Base-by-base conservation (phyloP, 2,113 vertebrate genomes). In the Rhea americana region DNA sequence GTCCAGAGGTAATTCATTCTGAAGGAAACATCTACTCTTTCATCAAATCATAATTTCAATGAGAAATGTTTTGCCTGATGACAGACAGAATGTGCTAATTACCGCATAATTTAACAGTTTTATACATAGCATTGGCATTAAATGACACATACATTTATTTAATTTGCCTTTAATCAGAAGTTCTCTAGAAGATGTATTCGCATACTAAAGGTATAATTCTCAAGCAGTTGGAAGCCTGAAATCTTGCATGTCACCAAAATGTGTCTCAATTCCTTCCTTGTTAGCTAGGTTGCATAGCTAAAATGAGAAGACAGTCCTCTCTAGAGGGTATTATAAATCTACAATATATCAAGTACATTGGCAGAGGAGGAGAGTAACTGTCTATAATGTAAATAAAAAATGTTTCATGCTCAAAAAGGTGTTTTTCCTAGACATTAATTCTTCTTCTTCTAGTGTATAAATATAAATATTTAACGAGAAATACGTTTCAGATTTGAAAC, bases 91-190 rank as follows among this genome's bases (percentile, higher is more conserved):
- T 9, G 53, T 39, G 67, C 26, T 71, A 55, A 84, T 78, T 70
- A n/a, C 19, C 77, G 50, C 25, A 12, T 35, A 45, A 90, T 62
- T 81, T 66, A 37, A 77, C 43, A 58, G 32, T 28, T 87, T 83
- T 65, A 39, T 77, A 82, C 63, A 43, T 85, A 56, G 45, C 43
- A 74, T 43, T 88, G 86, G 70, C 68, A 77, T 81, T 1, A 92
- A 92, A 78, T 86, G 83, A 68, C 83, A 88, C 32, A 58, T 19
- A 66, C 17, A n/a, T 86, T 91, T 87, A 87, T 82, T 94, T 92
- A 74, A 86, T 92, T 92, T 86, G 37, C 35, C 63, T 85, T 77
- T 67, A 78, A 92, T 86, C 65, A 90, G 47, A 79, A 82, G 61
- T 90, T 75, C 56, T 81, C 61, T 84, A 62, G 73, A 66, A 90